Evolutionary conservation across 2,113 vertebrate species (phyloP), one percentile per base, ranked within the genome.

Genomic region (Neolamprologus longior): DNA sequence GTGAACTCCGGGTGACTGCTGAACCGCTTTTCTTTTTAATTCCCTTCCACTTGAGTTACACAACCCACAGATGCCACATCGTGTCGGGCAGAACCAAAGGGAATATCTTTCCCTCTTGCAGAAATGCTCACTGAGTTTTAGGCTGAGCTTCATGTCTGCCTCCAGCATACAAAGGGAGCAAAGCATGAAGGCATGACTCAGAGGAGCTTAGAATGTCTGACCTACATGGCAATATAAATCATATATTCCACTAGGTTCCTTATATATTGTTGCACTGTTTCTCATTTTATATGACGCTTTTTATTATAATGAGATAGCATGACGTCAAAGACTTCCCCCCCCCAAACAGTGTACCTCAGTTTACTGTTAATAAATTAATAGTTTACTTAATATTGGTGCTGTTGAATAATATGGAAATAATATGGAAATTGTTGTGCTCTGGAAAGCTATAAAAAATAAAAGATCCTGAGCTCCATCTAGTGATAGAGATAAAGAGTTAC

Each of bases 1-100:
- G 78, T 92, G 89, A 91, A 86, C 86, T 94, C 89, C 86, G 42
- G 9, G 81, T 91, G 90, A 93, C 89, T 86, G 84, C 88, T 84
- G 24, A 90, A 93, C 84, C 53, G 42, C 82, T 33, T 81, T 80
- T 76, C 50, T 57, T 80, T 50, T 82, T 88, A 84, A 91, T 90
- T 93, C 82, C 61, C 66, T 92, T 93, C 91, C 92, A 88, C 87
- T 90, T 82, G 89, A 93, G 79, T 94, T 92, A 91, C 88, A 89
- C 91, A 83, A 79, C 86, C 88, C 86, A 76, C 91, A 91, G 83
- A 94, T 92, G 89, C 73, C 90, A 92, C 90, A 88, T 89, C 80
- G 17, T 53, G 89, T 91, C 68, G 73, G 68, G 50, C 35, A 78
- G 81, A 86, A 90, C 86, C 79, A 57, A 82, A 88, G 88, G 81